phyloP scores from a whole-genome alignment of 1,140 invertebrate genomes.

The Steinernema khuongi region DNA sequence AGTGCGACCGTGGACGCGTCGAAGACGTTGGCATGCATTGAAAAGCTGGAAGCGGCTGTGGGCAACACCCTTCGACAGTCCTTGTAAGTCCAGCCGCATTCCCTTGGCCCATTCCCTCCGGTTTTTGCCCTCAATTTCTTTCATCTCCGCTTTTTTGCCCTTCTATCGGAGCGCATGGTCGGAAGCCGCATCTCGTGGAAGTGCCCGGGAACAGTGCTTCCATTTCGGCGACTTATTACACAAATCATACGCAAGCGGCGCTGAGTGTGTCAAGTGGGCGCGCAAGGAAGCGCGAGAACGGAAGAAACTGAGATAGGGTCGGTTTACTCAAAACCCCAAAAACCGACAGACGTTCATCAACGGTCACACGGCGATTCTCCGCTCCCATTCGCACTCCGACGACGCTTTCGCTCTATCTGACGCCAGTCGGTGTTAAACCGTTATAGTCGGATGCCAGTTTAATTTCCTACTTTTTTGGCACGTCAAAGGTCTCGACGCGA shows the following conservation, averaged over 20 bases:
- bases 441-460: no score
- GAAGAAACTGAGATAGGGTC: neutral
- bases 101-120: slow-evolving; percentile 7
- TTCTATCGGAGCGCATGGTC: neutral
- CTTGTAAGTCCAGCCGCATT: slow-evolving; percentile 40
- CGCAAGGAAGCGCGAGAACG: neutral
- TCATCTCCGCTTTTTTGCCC: neutral
- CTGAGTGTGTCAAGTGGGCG: neutral
- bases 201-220: neutral
- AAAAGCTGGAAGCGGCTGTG: slow-evolving; percentile 47
- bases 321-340: slow-evolving; percentile 16
- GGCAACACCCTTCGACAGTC: slow-evolving; percentile 46
- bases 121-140: slow-evolving; percentile 15
- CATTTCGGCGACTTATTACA: slow-evolving; percentile 18
- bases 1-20: slow-evolving; percentile 32
- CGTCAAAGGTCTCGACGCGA: no score
- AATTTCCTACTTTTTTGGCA: no score
- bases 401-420: neutral
- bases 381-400: neutral
- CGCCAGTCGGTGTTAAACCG: slow-evolving; percentile 10
- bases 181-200: neutral
- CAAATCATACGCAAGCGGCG: neutral
- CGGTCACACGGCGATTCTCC: neutral
- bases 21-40: slow-evolving; percentile 43
- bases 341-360: neutral